phyloP scores from a whole-genome alignment of 1,140 invertebrate genomes.

The Wiebesia pumilae region DNA sequence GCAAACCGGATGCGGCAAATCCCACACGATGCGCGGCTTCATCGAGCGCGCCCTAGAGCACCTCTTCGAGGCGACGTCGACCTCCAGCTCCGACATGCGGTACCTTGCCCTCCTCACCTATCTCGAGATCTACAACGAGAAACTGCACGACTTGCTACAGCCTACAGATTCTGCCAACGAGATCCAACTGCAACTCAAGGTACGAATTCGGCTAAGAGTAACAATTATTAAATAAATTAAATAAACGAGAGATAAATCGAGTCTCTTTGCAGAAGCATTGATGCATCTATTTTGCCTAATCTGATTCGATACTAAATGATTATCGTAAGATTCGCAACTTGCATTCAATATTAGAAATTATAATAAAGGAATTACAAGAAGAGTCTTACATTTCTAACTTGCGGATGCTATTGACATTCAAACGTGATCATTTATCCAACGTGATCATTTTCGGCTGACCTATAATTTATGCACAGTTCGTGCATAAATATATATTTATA shows the following conservation, averaged over 20 bases:
- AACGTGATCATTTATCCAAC: neutral
- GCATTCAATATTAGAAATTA: no score
- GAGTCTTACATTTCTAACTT: no score
- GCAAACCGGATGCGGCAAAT: conserved; percentile 90
- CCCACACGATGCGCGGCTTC: conserved; percentile 88
- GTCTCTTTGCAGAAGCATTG: neutral
- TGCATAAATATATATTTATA: neutral
- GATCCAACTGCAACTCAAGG: conserved; percentile 64
- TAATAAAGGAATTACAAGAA: no score
- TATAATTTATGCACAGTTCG: neutral
- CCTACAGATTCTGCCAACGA: conserved; percentile 66
- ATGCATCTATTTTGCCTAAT: neutral
- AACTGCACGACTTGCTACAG: conserved; percentile 86
- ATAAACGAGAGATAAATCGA: no score
- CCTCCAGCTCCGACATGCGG: conserved; percentile 83
- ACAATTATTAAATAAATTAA: no score
- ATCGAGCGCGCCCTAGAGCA: conserved; percentile 93
- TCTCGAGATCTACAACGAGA: conserved; percentile 95
- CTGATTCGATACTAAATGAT: neutral
- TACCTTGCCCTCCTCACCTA: conserved; percentile 94
- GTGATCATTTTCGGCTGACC: neutral
- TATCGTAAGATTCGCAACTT: neutral
- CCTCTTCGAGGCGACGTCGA: conserved; percentile 92
- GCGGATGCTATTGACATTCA: no score
- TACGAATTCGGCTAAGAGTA: neutral